These are phyloP conservation scores for Pyrgilauda ruficollis DNA, from an alignment of 2,113 vertebrate genomes.

Conservation along the genomic window DNA sequence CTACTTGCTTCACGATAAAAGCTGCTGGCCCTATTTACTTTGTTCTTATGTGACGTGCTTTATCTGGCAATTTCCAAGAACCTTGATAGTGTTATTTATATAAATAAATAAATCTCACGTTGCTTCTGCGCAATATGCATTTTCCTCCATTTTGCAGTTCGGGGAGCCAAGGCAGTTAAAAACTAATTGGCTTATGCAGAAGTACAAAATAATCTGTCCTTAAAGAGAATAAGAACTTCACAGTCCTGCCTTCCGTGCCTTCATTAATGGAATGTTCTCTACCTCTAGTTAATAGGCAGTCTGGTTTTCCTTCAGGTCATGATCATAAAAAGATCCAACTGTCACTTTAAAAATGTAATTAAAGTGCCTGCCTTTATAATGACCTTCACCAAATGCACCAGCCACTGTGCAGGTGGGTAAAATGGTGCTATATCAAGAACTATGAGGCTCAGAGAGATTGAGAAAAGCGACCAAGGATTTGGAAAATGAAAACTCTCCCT, in stretches of 20 bases:
- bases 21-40: not conserved
- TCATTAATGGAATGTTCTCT: not conserved
- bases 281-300: not conserved
- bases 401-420: not conserved
- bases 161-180: not conserved
- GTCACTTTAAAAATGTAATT: not conserved
- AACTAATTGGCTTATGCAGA: not conserved
- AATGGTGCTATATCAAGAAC: not conserved
- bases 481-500: not conserved
- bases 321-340: not conserved
- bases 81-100: not conserved
- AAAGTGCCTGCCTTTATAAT: not conserved
- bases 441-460: not conserved
- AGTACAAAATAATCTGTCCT: not conserved
- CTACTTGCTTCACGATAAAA: not conserved
- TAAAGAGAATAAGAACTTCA: not conserved
- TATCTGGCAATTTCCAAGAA: not conserved
- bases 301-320: not conserved
- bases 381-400: not conserved
- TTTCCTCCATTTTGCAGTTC: not conserved
- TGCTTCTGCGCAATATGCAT: not conserved
- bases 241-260: not conserved
- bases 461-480: not conserved
- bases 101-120: not conserved
- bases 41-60: not conserved